Evolutionary conservation across 2,797 vertebrate species (phyloP), one percentile per base, ranked within the genome.

Genomic region (Diplodus sargus): DNA sequence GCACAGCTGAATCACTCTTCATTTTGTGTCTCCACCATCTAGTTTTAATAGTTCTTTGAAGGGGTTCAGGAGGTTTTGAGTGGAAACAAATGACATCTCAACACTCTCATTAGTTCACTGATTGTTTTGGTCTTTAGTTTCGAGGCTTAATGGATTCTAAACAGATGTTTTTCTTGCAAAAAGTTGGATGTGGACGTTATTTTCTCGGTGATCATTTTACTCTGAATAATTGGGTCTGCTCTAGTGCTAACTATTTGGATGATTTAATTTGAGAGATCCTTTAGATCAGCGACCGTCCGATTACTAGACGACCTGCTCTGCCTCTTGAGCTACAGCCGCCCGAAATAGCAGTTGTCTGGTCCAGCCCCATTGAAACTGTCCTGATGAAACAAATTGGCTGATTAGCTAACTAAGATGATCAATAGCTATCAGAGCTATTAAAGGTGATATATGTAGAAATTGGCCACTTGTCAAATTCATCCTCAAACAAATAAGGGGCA

Each of bases 31-130:
- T 9, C 11, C 43, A 43, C 22, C 17, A 10, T 67, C 47, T 20
- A n/a, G 13, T 78, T 74, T 11, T 70, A 67, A 60, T 23, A 18
- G 64, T 60, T 49, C 45, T 58, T 78, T 52, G 20, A 4, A 4
- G 47, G 49, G 52, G 57, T 69, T 58, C 8, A n/a, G 49, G 0
- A 74, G 45, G 23, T 57, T 63, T 48, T 3, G 28, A 30, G 22
- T 62, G 30, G 22, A 78, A 72, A 45, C 3, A 14, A 54, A 64
- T 45, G 43, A 70, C 53, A 72, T 61, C 49, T 81, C 28, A 52
- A 49, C 15, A 28, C 42, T n/a, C 5, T 45, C 22, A 53, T 34
- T 69, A 45, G 14, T 65, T 78, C 22, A 60, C 10, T 70, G 34
- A 51, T 47, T 56, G 51, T 13, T 61, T 82, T 77, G 34, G 20